A percentile compares a stretch with the other conserved stretches of the same genome.
Evolutionary conservation across 53 echinoderm and acorn worm genomes (phyloP).

Genomic region (Apostichopus leukothele): DNA sequence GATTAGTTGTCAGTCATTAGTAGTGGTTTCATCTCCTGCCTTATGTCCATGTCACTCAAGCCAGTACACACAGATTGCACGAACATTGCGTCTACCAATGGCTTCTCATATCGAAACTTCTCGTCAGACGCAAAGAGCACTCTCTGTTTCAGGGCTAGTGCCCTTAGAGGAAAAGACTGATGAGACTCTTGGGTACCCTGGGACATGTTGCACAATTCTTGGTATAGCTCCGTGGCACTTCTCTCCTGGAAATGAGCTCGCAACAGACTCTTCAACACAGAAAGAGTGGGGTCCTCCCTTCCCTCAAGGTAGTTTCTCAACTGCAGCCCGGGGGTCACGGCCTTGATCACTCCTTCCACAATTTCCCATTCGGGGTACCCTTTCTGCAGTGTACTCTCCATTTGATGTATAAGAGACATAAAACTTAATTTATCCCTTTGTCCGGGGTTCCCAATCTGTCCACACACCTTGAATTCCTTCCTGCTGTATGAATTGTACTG

Average conservation of each 20-base stretch:
- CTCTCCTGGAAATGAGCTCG: slow-evolving; percentile 55
- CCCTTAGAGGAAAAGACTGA: slow-evolving; percentile 27
- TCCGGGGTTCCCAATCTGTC: slow-evolving; percentile 57
- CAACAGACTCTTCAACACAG: slow-evolving; percentile 24
- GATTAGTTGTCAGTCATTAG: neutral
- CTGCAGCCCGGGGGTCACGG: slow-evolving; percentile 43
- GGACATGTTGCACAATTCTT: slow-evolving; percentile 46
- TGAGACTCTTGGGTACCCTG: slow-evolving; percentile 37
- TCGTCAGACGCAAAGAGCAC: neutral
- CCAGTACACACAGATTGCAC: slow-evolving; percentile 22
- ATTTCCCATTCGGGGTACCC: slow-evolving; percentile 58
- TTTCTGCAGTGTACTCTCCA: slow-evolving; percentile 51
- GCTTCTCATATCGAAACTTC: slow-evolving; percentile 26
- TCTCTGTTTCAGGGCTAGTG: slow-evolving; percentile 50
- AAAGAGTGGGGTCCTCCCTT: slow-evolving; percentile 34
- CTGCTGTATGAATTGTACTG: neutral
- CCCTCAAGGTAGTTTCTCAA: slow-evolving; percentile 58
- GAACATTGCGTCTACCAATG: slow-evolving; percentile 40
- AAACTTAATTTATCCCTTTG: slow-evolving; percentile 64
- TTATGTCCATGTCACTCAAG: neutral
- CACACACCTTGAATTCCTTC: slow-evolving; percentile 57
- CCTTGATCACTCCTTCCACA: slow-evolving; percentile 50
- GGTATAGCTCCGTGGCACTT: slow-evolving; percentile 61
- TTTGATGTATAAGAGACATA: slow-evolving; percentile 56
- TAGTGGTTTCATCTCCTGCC: slow-evolving; percentile 24